Evolutionary conservation across 2,888 invertebrate species (phyloP).

Genomic region (Volucella zonaria): DNA sequence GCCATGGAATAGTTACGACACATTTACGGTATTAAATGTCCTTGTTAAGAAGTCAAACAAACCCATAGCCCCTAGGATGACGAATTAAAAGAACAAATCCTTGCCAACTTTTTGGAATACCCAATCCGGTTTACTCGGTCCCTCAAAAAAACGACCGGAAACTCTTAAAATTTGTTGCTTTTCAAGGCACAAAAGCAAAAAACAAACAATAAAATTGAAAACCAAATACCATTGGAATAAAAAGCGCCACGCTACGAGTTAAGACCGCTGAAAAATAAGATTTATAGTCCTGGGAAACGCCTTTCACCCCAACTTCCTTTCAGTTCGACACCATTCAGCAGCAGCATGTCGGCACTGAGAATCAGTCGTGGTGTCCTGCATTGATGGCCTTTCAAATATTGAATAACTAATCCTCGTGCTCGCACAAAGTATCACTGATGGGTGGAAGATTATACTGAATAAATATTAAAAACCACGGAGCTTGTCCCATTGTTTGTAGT

Average conservation of each 20-base stretch:
- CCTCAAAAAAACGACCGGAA: conserved; percentile 24
- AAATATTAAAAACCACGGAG: conserved; percentile 70
- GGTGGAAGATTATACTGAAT: conserved; percentile 63
- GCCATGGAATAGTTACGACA: neutral
- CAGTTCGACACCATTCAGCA: neutral
- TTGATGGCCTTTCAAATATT: conserved; percentile 67
- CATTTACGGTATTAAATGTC: conserved; percentile 26
- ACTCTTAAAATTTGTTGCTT: conserved; percentile 46
- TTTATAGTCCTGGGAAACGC: conserved; percentile 63
- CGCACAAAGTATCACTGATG: conserved; percentile 27
- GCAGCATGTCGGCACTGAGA: neutral
- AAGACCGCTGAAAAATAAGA: conserved; percentile 26
- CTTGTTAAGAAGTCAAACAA: conserved; percentile 26
- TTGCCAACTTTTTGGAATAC: conserved; percentile 22
- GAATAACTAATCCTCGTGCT: conserved; percentile 55
- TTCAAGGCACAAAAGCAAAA: neutral
- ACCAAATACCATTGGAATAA: neutral
- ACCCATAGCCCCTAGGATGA: neutral
- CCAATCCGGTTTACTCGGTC: conserved; percentile 28
- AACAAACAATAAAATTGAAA: conserved; percentile 5
- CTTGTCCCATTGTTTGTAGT: conserved; percentile 52
- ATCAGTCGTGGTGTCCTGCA: neutral
- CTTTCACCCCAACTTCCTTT: conserved; percentile 25
- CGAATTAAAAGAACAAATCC: conserved; percentile 23
- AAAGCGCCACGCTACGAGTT: conserved; percentile 34